phyloP scores from a whole-genome alignment of 2,797 vertebrate genomes.

The Galago senegalensis region DNA sequence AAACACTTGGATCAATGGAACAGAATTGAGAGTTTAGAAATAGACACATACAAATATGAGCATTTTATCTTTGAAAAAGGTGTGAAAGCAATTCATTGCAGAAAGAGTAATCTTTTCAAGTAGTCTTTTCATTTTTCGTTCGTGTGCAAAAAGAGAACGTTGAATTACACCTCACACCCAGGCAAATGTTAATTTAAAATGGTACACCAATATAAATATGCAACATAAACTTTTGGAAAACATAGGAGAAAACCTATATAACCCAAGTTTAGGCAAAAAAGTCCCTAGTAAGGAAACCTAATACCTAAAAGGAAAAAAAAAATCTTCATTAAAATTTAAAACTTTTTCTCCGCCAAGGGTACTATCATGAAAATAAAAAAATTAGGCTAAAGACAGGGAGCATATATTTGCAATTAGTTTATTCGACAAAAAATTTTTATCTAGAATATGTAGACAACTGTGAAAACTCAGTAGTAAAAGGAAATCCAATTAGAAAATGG shows the following conservation, averaged over 20 bases:
- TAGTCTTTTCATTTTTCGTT: background rate
- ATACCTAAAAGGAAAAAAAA: slow-evolving; percentile 32
- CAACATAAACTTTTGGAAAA: slow-evolving; percentile 15
- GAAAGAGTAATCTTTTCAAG: slow-evolving; percentile 2
- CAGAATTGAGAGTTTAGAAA: background rate
- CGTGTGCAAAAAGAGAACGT: background rate
- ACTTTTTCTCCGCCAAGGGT: background rate
- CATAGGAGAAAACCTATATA: background rate
- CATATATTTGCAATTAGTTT: slow-evolving; percentile 32
- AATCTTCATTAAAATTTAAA: slow-evolving; percentile 40
- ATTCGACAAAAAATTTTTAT: background rate
- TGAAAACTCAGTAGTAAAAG: slow-evolving; percentile 33
- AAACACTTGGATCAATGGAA: background rate
- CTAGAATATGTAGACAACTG: slow-evolving; percentile 31
- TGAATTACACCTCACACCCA: background rate
- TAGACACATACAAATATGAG: background rate
- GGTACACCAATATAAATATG: background rate
- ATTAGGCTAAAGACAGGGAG: background rate
- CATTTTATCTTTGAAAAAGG: slow-evolving; percentile 20
- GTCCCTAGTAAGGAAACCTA: background rate
- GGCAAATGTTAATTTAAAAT: slow-evolving; percentile 38
- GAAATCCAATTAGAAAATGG: slow-evolving; percentile 17
- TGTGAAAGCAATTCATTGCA: slow-evolving; percentile 31
- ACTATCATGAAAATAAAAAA: background rate
- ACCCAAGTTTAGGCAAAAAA: slow-evolving; percentile 12